A percentile compares a stretch with the other conserved stretches of the same genome.
These are phyloP conservation scores for Clistopyga incitator DNA, from an alignment of 2,888 invertebrate species.

Conservation along the genomic window DNA sequence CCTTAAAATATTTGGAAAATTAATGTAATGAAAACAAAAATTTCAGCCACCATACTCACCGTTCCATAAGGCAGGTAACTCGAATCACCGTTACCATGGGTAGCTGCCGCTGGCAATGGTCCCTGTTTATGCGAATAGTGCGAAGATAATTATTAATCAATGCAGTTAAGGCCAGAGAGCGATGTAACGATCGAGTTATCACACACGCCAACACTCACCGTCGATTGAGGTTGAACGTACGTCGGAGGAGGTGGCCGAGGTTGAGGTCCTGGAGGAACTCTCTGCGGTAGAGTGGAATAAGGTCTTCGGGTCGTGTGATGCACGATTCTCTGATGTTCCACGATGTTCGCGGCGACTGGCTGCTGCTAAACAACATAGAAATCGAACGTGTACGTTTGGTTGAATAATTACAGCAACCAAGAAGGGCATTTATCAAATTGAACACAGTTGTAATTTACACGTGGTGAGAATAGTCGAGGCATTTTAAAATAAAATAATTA, in stretches of 20 bases:
- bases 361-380: slow-evolving; percentile 8
- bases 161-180: not conserved
- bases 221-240: slow-evolving; percentile 40
- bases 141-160: not conserved
- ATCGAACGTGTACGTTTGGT: not conserved
- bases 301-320: slow-evolving; percentile 53
- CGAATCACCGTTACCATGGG: slow-evolving; percentile 61
- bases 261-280: slow-evolving; percentile 28
- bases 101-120: slow-evolving; percentile 62
- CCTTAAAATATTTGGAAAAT: no score
- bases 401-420: slow-evolving; percentile 13
- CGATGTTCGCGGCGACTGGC: slow-evolving; percentile 37
- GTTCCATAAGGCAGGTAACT: slow-evolving; percentile 68
- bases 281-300: slow-evolving; percentile 51
- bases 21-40: no score
- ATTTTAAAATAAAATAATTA: not conserved
- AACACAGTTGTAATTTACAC: not conserved
- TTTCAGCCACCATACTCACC: no score
- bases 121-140: slow-evolving; percentile 48
- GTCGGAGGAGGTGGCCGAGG: slow-evolving; percentile 36
- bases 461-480: no score
- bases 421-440: not conserved
- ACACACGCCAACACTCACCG: slow-evolving; percentile 33
- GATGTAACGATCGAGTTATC: slow-evolving; percentile 8
- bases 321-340: slow-evolving; percentile 41